These are phyloP conservation scores for Siniperca chuatsi DNA, from an alignment of 2,113 vertebrate genomes.

Conservation along the genomic window DNA sequence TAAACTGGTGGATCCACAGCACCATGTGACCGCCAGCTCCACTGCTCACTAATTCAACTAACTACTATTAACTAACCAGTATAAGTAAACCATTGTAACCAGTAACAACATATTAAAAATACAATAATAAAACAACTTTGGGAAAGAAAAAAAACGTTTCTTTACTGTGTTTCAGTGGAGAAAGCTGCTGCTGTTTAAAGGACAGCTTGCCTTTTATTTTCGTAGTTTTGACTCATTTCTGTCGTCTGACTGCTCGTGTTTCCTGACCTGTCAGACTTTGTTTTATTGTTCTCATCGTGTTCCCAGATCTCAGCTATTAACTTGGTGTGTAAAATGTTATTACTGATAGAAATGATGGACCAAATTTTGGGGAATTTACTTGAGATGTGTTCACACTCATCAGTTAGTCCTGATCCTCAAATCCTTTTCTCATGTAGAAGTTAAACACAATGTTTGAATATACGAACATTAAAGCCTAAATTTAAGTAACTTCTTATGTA, in stretches of 20 bases:
- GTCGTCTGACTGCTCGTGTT: neutral
- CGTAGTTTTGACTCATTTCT: neutral
- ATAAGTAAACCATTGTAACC: conserved; percentile 30
- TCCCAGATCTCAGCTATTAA: neutral
- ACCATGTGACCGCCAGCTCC: conserved; percentile 12
- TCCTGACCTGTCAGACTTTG: neutral
- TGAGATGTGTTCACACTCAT: neutral
- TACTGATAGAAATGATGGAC: neutral
- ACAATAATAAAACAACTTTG: conserved; percentile 46
- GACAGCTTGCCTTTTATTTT: neutral
- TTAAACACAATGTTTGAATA: too few relatives aligned
- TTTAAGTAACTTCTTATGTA: too few relatives aligned
- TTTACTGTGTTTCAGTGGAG: neutral
- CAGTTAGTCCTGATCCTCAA: neutral
- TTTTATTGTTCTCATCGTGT: neutral
- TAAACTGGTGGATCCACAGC: neutral
- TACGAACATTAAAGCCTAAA: too few relatives aligned
- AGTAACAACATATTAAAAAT: neutral
- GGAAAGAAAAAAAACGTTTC: neutral
- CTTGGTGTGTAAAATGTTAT: neutral
- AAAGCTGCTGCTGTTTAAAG: neutral
- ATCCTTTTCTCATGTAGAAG: too few relatives aligned
- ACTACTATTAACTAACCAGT: conserved; percentile 10
- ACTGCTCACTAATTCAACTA: neutral
- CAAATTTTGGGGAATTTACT: neutral